Percentiles rank a stretch among this genome's conserved stretches.
Conservation (phyloP, 2,113 vertebrate species). For the Zosterops lateralis region DNA sequence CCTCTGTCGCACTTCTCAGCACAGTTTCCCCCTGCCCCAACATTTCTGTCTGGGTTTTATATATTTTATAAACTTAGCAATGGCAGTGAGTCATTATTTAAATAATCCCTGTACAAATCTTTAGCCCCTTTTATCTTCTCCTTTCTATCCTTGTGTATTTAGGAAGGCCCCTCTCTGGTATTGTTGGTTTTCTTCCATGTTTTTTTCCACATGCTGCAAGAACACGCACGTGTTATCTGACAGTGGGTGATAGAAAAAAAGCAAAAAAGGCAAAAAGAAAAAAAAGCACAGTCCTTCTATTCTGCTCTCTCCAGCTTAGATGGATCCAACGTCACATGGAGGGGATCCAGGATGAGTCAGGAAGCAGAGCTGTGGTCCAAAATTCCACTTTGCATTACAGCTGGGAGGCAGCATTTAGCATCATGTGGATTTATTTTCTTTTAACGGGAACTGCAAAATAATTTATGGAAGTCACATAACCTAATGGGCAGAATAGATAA, state of each 20-base stretch:
- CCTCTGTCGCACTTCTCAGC: background rate
- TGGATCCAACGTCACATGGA: conserved; percentile 28
- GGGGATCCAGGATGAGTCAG: conserved; percentile 58
- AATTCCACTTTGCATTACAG: conserved; percentile 53
- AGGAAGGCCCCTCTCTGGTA: background rate
- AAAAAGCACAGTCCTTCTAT: background rate
- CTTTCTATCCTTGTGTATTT: background rate
- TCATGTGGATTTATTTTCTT: conserved; percentile 54
- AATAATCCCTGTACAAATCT: conserved; percentile 4
- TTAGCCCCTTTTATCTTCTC: background rate
- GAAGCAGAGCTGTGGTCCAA: conserved; percentile 18
- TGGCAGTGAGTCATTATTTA: conserved; percentile 37
- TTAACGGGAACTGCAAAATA: conserved; percentile 22
- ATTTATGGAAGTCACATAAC: conserved; percentile 28
- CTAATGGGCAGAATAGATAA: conserved; percentile 42
- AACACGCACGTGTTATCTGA: background rate
- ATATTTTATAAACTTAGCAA: conserved; percentile 12
- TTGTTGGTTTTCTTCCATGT: background rate
- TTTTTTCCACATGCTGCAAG: background rate
- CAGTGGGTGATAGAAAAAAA: background rate
- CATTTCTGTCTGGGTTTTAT: conserved; percentile 19
- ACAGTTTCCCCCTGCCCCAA: background rate
- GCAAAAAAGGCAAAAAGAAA: rapidly evolving
- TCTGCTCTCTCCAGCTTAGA: background rate
- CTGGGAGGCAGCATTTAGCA: conserved; percentile 35